Evolutionary conservation across 2,888 invertebrate species (phyloP).

Genomic region (Aporophyla lueneburgensis): DNA sequence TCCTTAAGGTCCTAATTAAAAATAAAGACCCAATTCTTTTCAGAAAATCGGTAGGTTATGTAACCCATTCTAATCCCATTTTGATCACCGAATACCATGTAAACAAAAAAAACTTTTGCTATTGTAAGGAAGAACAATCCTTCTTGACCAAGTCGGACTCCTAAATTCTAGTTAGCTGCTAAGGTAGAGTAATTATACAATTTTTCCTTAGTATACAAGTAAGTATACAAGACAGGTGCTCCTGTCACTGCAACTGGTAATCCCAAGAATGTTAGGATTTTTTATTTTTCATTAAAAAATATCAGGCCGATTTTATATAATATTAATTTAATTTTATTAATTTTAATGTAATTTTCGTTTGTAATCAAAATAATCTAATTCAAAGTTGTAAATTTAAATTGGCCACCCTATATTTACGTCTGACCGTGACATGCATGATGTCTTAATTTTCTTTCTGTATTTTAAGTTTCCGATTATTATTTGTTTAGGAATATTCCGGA

Average conservation of each 20-base stretch:
- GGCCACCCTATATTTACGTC: slow-evolving; percentile 1
- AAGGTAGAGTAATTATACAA: not conserved
- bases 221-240: not conserved
- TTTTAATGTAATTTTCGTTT: too few relatives aligned
- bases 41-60: too few relatives aligned
- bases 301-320: not conserved
- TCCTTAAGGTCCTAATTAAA: too few relatives aligned
- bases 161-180: not conserved
- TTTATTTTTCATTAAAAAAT: not conserved
- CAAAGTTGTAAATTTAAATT: not conserved
- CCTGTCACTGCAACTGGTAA: not conserved
- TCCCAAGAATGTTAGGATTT: too few relatives aligned
- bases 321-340: too few relatives aligned
- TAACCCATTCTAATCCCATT: too few relatives aligned
- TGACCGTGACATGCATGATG: slow-evolving; percentile 45
- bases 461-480: not conserved
- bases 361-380: not conserved
- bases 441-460: slow-evolving; percentile 22
- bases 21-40: too few relatives aligned
- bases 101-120: too few relatives aligned
- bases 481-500: not conserved
- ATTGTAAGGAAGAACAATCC: too few relatives aligned
- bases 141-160: not conserved
- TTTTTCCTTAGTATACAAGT: not conserved
- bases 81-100: too few relatives aligned